These are phyloP conservation scores for Chelon labrosus DNA, from an alignment of 2,797 vertebrate species.

Conservation along the genomic window DNA sequence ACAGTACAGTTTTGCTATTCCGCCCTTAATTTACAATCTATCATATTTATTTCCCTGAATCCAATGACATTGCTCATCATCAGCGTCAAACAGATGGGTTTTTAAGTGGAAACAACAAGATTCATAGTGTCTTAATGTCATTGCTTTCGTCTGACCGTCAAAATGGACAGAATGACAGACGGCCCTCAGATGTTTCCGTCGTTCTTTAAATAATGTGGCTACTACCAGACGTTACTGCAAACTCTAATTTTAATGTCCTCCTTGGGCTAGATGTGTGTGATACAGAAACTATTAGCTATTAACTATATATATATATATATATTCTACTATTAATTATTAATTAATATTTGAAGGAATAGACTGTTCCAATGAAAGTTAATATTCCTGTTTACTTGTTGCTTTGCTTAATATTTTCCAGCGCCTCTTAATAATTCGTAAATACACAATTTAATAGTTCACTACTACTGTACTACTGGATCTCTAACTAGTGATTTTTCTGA, in stretches of 20 bases:
- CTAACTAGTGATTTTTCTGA: too few species aligned
- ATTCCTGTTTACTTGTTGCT: conserved; percentile 2
- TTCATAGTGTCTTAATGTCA: conserved; percentile 48
- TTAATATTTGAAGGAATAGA: neutral
- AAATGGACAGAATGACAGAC: too few species aligned
- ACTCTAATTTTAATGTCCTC: neutral
- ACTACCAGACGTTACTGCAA: too few species aligned
- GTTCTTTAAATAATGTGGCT: too few species aligned
- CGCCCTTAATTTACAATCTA: conserved; percentile 32
- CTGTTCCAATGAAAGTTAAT: conserved; percentile 12
- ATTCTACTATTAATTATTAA: too few species aligned
- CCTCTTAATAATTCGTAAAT: neutral
- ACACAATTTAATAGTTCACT: too few species aligned
- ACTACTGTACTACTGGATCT: too few species aligned
- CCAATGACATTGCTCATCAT: conserved; percentile 24
- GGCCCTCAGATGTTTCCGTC: too few species aligned
- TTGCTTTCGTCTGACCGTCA: conserved; percentile 37
- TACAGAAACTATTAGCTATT: conserved; percentile 14
- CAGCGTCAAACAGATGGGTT: conserved; percentile 35
- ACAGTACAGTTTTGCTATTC: conserved; percentile 46
- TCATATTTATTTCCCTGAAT: conserved; percentile 41
- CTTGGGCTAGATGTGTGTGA: conserved; percentile 19
- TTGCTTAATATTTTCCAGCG: neutral
- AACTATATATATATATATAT: too few species aligned
- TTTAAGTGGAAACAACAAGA: conserved; percentile 15